Base-by-base conservation (phyloP, 2,888 invertebrate species). In the Eucriotettix oculatus region DNA sequence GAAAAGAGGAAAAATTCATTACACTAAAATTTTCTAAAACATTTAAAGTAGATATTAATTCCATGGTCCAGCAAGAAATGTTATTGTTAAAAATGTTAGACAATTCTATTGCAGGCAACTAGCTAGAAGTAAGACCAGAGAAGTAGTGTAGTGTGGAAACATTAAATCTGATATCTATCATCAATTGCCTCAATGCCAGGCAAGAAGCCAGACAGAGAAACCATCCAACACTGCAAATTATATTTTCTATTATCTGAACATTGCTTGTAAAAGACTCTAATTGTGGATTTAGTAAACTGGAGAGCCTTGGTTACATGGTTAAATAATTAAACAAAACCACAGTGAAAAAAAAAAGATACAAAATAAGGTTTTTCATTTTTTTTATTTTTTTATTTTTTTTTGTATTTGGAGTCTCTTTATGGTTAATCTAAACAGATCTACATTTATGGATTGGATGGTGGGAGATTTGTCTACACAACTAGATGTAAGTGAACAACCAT, bases 1-100 rank as follows among this genome's bases (percentile, higher is more conserved):
- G 61, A 55, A 61, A 63, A 61, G 58, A 61, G 58, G 61, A 61
- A 60, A 57, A 57, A 52, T 44, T 55, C 29, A 55, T 41, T 55
- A 55, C 55, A 40, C 55, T 55, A 55, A 55, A 55, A 55, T n/a
- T 55, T 41, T 41, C 55, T 55, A 55, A 41, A 55, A 55, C 55
- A 55, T 40, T 55, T 29, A 55, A 55, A 55, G 42, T 42, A 40
- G 29, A 55, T 40, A n/a, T 55, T 40, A 55, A 55, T 42, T 55
- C 55, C 55, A 55, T 42, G 55, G 16, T 29, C n/a, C 48, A 14
- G 48, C 48, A 48, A 14, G n/a, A 48, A 14, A n/a, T 48, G n/a
- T 48, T 48, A 48, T 5, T n/a, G 14, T 48, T n/a, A 48, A 48
- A 48, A 55, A 55, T 40, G 42, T 55, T 55, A 41, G n/a, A 42